Evolutionary conservation across 92 coral and sea anemone species (phyloP).

Genomic region (Palythoa heliodiscus): DNA sequence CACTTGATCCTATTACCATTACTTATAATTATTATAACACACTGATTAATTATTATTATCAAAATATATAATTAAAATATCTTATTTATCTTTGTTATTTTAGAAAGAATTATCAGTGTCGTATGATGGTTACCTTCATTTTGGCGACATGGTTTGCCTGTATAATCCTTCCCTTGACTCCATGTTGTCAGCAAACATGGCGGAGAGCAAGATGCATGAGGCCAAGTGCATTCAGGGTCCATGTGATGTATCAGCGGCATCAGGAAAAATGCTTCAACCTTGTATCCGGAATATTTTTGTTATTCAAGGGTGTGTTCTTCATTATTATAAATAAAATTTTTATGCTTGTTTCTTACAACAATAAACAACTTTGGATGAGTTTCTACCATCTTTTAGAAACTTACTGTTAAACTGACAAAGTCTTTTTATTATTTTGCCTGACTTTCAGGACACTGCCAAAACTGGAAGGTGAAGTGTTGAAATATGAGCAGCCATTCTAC

Average conservation of each 20-base stretch:
- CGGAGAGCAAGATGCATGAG: constrained; percentile 95
- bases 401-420: not conserved
- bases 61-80: not conserved
- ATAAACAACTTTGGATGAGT: not conserved
- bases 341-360: not conserved
- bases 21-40: too few relatives aligned
- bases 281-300: constrained; percentile 88
- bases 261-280: constrained; percentile 80
- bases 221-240: constrained; percentile 88
- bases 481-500: constrained; percentile 79
- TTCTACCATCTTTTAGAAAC: too few relatives aligned
- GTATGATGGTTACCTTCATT: constrained; percentile 95
- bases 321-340: not conserved
- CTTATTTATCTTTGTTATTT: not conserved
- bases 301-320: constrained; percentile 65
- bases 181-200: constrained; percentile 90
- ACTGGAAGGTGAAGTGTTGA: constrained; percentile 80
- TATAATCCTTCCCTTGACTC: constrained; percentile 83
- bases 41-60: not conserved
- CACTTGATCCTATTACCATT: too few relatives aligned
- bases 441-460: constrained; percentile 62
- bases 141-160: constrained; percentile 81
- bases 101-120: constrained; percentile 84
- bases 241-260: constrained; percentile 93
- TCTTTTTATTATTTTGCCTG: not conserved